Evolutionary conservation across 2,888 invertebrate species (phyloP), one percentile per base, ranked within the genome.

Genomic region (Drosophila sordidula): DNA sequence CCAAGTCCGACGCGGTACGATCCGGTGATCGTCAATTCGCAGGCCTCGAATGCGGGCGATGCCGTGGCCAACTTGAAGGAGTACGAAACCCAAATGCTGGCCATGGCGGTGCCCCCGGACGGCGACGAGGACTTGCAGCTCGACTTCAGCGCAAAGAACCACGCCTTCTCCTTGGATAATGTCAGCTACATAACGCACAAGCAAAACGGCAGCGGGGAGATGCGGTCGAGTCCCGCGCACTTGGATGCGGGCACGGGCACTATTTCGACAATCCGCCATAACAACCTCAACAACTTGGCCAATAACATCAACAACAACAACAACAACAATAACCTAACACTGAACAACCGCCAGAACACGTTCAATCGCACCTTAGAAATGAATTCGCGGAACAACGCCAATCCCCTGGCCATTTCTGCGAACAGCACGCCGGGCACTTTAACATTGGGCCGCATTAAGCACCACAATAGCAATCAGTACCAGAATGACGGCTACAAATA

Each of bases 1-100:
- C 95, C 96, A 0, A 94, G 93, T 51, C 94, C 94, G 0, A 92
- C 93, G 0, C 93, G 95, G 26, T 96, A 96, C 89, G 96, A 96
- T 90, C 95, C 95, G 0, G 94, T 94, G 0, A 94, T 94, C 58
- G 93, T 92, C 1, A 92, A 92, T 14, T 91, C 92, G 1, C 92
- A 92, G 91, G 91, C 93, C 84, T 90, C 91, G n/a, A 92, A 91
- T 63, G 90, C 92, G 84, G 92, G 90, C 29, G 92, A 93, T 34
- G 89, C 90, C 4, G 90, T 93, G 78, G 76, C 93, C 26, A 97
- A 97, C 88, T 94, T 98, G 45, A 97, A 98, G 81, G 96, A 98
- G 93, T 98, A 98, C 91, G 98, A 98, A 93, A 98, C 98, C 0
- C 98, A 98, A 94, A 94, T 98, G 42, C 93, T 98, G 3, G 97